Base-by-base conservation (phyloP, 2,888 invertebrate species). In the Hirudinaria manillensis region DNA sequence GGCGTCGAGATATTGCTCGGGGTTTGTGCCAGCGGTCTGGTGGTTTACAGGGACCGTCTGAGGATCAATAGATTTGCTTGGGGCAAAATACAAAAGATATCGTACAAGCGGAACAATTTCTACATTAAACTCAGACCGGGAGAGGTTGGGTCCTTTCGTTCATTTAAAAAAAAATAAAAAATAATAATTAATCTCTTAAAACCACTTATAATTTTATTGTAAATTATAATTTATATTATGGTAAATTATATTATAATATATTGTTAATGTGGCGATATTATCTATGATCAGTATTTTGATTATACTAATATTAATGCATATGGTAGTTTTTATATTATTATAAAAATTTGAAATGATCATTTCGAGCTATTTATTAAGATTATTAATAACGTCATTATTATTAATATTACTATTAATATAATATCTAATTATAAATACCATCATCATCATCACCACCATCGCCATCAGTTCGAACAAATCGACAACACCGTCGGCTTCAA, bases 81-180 rank as follows among this genome's bases (percentile, higher is more conserved):
- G 99, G 98, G 98, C 61, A 97, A 97, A 88, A 99, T 99, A 83
- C 88, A 98, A 78, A 99, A 99, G 88, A 94, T 99, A 84, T 95
- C 96, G 80, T 99, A 97, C 88, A 96, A 97, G 86, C 90, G 97
- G 75, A 94, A 96, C 87, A 93, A 94, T 86, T 99, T 99, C 88
- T 96, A 94, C 87, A 93, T 99, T 82, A 97, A 97, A 88, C 91
- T 99, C 83, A 90, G 98, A 80, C 97, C 97, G 27, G 79, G 79
- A 56, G 78, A 78, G 74, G 77, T 78, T 19, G 13, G n/a, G 16
- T 66, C n/a, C n/a, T 55, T 21, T 55, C 21, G 55, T 55, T 55
- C 21, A 19, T 55, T 21, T 21, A 19, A 19, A 19, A 19, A 19
- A 21, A 19, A 19, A 19, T 21, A 19, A 55, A 55, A 19, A 19